These are phyloP conservation scores for Numenius phaeopus DNA, from an alignment of 2,797 vertebrate genomes.

Conservation along the genomic window DNA sequence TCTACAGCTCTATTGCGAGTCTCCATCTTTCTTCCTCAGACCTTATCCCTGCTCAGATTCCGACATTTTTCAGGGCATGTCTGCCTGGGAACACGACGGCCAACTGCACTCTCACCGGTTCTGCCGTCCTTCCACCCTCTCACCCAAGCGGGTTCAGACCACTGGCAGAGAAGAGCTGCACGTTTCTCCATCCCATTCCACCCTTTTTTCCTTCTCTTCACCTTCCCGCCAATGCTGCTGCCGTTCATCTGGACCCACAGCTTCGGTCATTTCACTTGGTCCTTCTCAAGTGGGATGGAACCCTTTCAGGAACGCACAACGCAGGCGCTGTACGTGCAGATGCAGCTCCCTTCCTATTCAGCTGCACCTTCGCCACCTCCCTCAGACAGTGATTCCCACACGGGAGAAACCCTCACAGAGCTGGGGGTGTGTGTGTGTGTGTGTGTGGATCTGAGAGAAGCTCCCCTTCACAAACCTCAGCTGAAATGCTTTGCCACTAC, in stretches of 20 bases:
- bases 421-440: no score
- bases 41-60: background rate
- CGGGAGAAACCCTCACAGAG: background rate
- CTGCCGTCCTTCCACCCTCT: background rate
- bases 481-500: accelerated
- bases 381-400: background rate
- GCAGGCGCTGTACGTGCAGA: accelerated
- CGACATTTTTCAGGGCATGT: background rate
- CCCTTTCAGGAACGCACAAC: background rate
- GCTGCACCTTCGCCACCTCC: accelerated
- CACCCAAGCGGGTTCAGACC: background rate
- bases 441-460: accelerated
- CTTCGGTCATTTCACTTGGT: accelerated
- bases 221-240: background rate
- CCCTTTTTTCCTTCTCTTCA: background rate
- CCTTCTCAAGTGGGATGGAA: background rate
- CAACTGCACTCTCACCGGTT: background rate
- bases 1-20: background rate
- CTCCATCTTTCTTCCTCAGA: background rate
- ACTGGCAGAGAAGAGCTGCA: background rate
- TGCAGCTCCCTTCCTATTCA: background rate
- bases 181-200: background rate
- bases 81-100: background rate
- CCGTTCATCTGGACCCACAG: background rate
- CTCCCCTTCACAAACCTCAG: accelerated